These are phyloP conservation scores for Hydrolagus colliei DNA, from an alignment of 2,797 vertebrate genomes.

Conservation along the genomic window DNA sequence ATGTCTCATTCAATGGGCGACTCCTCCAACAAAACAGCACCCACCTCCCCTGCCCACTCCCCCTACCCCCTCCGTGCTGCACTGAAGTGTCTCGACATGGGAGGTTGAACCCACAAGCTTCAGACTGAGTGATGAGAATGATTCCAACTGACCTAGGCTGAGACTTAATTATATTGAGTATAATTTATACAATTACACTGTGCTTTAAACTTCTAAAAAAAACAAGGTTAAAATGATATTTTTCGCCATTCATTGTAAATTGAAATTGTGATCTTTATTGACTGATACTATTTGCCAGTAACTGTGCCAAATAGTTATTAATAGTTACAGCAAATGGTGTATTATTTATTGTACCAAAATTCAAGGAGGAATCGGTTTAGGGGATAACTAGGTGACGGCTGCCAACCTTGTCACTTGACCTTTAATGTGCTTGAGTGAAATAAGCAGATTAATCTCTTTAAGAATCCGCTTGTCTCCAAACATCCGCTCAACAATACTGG, in stretches of 20 bases:
- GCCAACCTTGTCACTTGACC: constrained; percentile 33
- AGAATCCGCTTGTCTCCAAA: constrained; percentile 54
- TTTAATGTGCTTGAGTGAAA: constrained; percentile 43
- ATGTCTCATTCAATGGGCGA: too few species aligned
- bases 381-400: background rate
- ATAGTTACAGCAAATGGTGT: background rate
- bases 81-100: too few species aligned
- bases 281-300: background rate
- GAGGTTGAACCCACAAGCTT: too few species aligned
- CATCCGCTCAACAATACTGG: constrained; percentile 47
- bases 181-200: too few species aligned
- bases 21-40: too few species aligned
- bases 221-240: too few species aligned
- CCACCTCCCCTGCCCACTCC: too few species aligned
- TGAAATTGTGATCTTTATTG: background rate
- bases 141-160: too few species aligned
- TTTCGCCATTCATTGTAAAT: background rate
- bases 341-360: background rate
- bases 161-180: too few species aligned
- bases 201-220: too few species aligned
- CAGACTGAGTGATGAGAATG: too few species aligned
- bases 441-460: constrained; percentile 41
- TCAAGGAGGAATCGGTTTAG: background rate
- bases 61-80: too few species aligned
- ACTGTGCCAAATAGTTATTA: constrained; percentile 22